A percentile compares a stretch with the other conserved stretches of the same genome.
Conservation (phyloP, 2,888 invertebrate species). For the Dolichomitus sp. region DNA sequence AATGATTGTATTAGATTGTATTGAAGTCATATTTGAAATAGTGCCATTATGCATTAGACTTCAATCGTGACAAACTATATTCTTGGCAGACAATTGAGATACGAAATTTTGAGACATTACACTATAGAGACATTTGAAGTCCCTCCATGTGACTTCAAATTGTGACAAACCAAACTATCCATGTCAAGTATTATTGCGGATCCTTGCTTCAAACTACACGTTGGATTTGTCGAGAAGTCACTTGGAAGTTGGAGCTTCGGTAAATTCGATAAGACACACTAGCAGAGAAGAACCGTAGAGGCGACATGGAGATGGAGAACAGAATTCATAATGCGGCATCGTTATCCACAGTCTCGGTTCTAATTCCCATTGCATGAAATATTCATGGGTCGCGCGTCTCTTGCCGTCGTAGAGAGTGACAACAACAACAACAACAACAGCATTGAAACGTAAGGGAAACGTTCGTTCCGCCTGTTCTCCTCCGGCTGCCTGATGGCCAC, state of each 20-base stretch:
- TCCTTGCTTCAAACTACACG: not conserved
- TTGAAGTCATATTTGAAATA: too few species aligned
- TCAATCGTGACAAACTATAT: too few species aligned
- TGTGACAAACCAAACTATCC: not conserved
- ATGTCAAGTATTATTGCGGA: not conserved
- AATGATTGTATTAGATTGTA: too few species aligned
- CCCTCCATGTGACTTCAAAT: too few species aligned
- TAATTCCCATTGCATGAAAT: conserved; percentile 64
- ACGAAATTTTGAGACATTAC: too few species aligned
- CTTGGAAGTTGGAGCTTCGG: not conserved
- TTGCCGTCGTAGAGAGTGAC: conserved; percentile 28
- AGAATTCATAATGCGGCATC: conserved; percentile 51
- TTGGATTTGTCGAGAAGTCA: not conserved
- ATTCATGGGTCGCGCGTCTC: conserved; percentile 55
- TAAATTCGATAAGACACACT: conserved; percentile 11
- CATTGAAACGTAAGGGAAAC: not conserved
- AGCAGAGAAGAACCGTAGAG: not conserved
- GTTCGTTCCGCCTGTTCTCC: conserved; percentile 24
- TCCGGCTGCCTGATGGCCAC: conserved; percentile 44
- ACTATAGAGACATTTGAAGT: too few species aligned
- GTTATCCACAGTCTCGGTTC: conserved; percentile 46
- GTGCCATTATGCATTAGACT: too few species aligned
- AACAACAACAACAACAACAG: conserved; percentile 31
- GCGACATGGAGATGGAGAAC: not conserved
- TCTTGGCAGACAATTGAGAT: too few species aligned